Evolutionary conservation across 2,113 vertebrate species (phyloP).

Genomic region (Melanocharis versteri): DNA sequence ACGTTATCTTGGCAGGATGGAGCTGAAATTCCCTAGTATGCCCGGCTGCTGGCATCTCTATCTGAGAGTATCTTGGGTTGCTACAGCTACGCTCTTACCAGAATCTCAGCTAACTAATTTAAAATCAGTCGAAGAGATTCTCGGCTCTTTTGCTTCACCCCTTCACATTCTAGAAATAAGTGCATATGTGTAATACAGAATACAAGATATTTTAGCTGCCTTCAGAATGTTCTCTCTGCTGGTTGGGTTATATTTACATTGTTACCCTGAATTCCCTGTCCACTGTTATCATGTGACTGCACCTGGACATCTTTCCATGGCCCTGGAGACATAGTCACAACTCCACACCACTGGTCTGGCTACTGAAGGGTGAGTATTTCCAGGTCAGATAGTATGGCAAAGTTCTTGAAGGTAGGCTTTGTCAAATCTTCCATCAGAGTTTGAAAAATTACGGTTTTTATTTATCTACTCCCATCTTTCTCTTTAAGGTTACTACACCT

Average conservation of each 20-base stretch:
- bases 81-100: background rate
- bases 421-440: background rate
- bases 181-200: background rate
- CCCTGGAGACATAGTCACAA: fast-evolving
- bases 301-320: background rate
- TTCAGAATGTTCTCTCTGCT: background rate
- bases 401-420: background rate
- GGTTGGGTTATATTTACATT: background rate
- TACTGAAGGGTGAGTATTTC: background rate
- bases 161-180: background rate
- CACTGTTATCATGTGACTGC: background rate
- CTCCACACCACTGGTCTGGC: background rate
- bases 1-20: background rate
- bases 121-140: background rate
- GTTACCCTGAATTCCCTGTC: background rate
- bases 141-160: background rate
- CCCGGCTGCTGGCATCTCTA: background rate
- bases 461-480: background rate
- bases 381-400: background rate
- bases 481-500: background rate
- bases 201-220: background rate
- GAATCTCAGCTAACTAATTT: background rate
- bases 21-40: background rate
- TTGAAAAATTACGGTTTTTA: background rate
- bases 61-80: background rate